These are phyloP conservation scores for Hippoglossus stenolepis DNA, from an alignment of 2,113 vertebrate genomes.

Conservation along the genomic window DNA sequence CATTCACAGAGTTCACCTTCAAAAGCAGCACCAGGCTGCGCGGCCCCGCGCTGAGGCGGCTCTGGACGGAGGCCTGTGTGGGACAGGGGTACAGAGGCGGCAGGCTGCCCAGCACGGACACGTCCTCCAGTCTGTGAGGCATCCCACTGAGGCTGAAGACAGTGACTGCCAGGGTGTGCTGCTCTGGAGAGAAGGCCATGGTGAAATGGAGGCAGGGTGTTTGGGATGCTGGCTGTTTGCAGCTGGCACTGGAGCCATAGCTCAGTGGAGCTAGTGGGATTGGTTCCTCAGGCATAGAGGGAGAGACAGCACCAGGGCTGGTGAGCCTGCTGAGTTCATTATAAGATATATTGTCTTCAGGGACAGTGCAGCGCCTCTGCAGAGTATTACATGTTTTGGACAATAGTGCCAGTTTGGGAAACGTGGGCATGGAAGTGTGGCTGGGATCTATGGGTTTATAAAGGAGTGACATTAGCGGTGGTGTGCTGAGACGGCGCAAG, in stretches of 20 bases:
- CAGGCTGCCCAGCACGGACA: conserved; percentile 76
- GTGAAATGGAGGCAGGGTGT: conserved; percentile 79
- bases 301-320: conserved; percentile 14
- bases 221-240: conserved; percentile 28
- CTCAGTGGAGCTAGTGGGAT: conserved; percentile 45
- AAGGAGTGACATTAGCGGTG: conserved; percentile 29
- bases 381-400: conserved; percentile 64
- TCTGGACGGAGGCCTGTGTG: conserved; percentile 6
- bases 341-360: conserved; percentile 33
- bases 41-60: conserved; percentile 51
- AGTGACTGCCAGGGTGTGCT: conserved; percentile 73
- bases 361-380: conserved; percentile 66
- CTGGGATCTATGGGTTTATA: conserved; percentile 58
- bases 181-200: conserved; percentile 74
- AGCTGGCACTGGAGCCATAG: conserved; percentile 66
- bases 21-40: conserved; percentile 67
- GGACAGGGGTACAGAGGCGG: conserved; percentile 65
- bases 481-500: conserved; percentile 67
- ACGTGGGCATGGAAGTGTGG: conserved; percentile 64
- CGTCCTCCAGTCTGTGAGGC: conserved; percentile 64
- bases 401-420: conserved; percentile 72
- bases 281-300: conserved; percentile 46
- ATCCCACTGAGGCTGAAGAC: conserved; percentile 74
- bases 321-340: conserved; percentile 63
- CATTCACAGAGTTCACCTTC: conserved; percentile 68